Evolutionary conservation across 2,888 invertebrate species (phyloP), one percentile per base, ranked within the genome.

Genomic region (Ectobius pallidus): DNA sequence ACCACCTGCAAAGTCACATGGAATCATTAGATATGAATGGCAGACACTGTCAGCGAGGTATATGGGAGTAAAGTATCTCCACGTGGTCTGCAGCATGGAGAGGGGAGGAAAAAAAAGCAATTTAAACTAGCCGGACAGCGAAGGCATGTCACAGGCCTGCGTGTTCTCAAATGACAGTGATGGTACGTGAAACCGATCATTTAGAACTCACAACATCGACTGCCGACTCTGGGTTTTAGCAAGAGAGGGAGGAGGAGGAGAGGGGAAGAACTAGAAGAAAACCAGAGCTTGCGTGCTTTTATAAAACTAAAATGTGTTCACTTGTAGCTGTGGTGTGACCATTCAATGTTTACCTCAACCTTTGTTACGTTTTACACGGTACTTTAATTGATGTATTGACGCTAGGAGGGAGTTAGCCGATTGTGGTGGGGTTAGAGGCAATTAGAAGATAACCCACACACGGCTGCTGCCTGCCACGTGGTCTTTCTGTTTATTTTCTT

Each of bases 161-260:
- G 58, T 58, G 58, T 58, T 27, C 30, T 30, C 30, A 30, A 30
- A 30, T 58, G 32, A 58, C 58, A 30, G 58, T 30, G 58, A 58
- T 58, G 58, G 18, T 58, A 58, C 32, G 58, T 58, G 58, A 58
- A 58, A 30, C 58, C 30, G 58, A 58, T 58, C 58, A 30, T 58
- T 58, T 52, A 52, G 25, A 52, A 52, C 52, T n/a, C 52, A 52
- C 52, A 52, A 52, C 25, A 52, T 1, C 22, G 52, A 9, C 6
- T 20, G 52, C 22, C 25, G n/a, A n/a, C n/a, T n/a, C n/a, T n/a
- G n/a, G 25, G 25, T 49, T 52, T 20, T 52, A 52, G 25, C 20
- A 25, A 52, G 52, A 25, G 52, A 52, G 25, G 14, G 14, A 14
- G 52, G 16, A 9, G 6, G 14, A 18, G 7, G 7, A 9, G 52